These are phyloP conservation scores for Strix uralensis DNA, from an alignment of 2,113 vertebrate species.

Conservation along the genomic window DNA sequence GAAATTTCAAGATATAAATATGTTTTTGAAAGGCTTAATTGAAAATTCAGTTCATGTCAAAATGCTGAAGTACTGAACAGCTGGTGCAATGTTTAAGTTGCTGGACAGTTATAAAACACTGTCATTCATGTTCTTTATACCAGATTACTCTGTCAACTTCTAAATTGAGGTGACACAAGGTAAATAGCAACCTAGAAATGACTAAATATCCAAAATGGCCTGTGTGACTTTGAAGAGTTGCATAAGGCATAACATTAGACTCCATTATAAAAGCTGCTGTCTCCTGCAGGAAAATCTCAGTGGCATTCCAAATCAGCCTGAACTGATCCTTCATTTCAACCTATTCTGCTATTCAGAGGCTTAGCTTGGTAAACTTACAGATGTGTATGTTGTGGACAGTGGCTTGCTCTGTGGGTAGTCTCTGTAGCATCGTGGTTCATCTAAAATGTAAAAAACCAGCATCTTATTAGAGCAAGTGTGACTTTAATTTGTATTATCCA, in stretches of 20 bases:
- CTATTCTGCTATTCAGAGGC: neutral
- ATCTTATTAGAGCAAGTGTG: neutral
- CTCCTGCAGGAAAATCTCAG: neutral
- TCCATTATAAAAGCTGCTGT: neutral
- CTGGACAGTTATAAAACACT: constrained; percentile 73
- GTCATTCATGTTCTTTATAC: neutral
- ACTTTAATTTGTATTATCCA: neutral
- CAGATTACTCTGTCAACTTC: neutral
- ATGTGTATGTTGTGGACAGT: neutral
- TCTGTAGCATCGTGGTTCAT: neutral
- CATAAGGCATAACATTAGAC: neutral
- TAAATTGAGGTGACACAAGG: neutral
- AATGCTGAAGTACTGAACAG: constrained; percentile 71
- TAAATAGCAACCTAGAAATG: neutral
- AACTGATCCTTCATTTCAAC: neutral
- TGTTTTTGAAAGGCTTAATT: constrained; percentile 79
- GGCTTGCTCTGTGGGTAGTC: neutral
- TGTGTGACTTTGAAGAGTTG: neutral
- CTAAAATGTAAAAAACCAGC: neutral
- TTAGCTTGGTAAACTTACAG: neutral
- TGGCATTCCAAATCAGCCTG: neutral
- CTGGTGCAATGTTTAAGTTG: constrained; percentile 76
- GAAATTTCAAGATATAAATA: constrained; percentile 76
- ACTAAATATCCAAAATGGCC: neutral
- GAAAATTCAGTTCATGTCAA: constrained; percentile 78